Conservation (phyloP, 2,113 vertebrate species). For the Physeter macrocephalus region DNA sequence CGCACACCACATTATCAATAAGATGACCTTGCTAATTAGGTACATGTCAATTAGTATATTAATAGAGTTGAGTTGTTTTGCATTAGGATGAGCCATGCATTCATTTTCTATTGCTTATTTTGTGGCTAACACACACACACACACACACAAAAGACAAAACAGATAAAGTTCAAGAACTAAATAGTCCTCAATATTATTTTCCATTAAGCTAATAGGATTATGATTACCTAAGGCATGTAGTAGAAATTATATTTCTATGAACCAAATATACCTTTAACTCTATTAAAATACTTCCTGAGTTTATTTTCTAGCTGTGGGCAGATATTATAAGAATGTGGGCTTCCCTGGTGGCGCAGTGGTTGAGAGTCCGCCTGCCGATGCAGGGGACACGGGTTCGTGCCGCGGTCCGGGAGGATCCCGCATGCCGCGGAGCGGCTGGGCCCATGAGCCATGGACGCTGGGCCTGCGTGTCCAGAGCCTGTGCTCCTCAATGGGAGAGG, state of each 20-base stretch:
- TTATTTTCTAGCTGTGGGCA: background rate
- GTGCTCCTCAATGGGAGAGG: too few species aligned
- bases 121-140: background rate
- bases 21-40: background rate
- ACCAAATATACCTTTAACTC: background rate
- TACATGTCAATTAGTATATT: background rate
- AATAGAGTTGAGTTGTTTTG: background rate
- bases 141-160: background rate
- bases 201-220: background rate
- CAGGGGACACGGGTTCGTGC: too few species aligned
- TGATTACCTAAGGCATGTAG: background rate
- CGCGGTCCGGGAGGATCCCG: too few species aligned
- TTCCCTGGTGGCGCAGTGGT: too few species aligned
- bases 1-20: background rate
- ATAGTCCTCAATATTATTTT: background rate
- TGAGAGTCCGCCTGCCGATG: too few species aligned
- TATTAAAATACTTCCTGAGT: background rate
- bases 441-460: too few species aligned
- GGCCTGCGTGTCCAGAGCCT: too few species aligned
- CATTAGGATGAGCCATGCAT: background rate
- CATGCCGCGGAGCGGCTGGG: too few species aligned
- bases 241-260: background rate
- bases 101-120: conserved; percentile 7
- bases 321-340: background rate
- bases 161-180: conserved; percentile 8